A percentile compares a stretch with the other conserved stretches of the same genome.
phyloP scores from a whole-genome alignment of 2,888 invertebrate genomes.

The Caenorhabditis sp. region DNA sequence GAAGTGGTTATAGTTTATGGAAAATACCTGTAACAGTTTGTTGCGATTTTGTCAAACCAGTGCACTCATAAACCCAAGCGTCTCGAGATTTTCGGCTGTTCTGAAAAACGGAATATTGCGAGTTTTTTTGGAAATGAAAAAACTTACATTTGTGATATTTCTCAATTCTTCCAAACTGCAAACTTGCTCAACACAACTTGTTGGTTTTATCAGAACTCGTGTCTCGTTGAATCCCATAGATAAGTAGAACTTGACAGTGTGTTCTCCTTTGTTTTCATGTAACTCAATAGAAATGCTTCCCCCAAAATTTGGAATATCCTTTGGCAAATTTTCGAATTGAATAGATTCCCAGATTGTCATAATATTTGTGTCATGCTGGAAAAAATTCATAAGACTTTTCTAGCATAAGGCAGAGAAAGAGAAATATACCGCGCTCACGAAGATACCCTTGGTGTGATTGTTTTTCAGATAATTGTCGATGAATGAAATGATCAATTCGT shows the following conservation, averaged over 20 bases:
- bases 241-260: slow-evolving; percentile 40
- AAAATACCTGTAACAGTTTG: background rate
- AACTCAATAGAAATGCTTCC: slow-evolving; percentile 47
- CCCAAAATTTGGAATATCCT: slow-evolving; percentile 37
- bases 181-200: slow-evolving; percentile 15
- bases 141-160: slow-evolving; percentile 15
- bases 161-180: slow-evolving; percentile 34
- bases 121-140: background rate
- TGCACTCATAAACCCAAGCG: slow-evolving; percentile 30
- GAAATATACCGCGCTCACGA: slow-evolving; percentile 38
- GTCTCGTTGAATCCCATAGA: slow-evolving; percentile 27
- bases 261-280: slow-evolving; percentile 25
- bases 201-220: slow-evolving; percentile 15
- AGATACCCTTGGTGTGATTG: slow-evolving; percentile 35
- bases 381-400: background rate
- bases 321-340: slow-evolving; percentile 13
- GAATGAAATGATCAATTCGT: slow-evolving; percentile 38
- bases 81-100: slow-evolving; percentile 15
- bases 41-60: slow-evolving; percentile 15
- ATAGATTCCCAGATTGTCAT: slow-evolving; percentile 38
- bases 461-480: slow-evolving; percentile 38
- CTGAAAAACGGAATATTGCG: slow-evolving; percentile 10
- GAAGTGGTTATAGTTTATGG: no score
- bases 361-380: slow-evolving; percentile 51
- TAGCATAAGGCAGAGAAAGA: background rate